Percentiles rank a stretch among this genome's conserved stretches.
These are phyloP conservation scores for Mugil cephalus DNA, from an alignment of 2,113 vertebrate species.

Conservation along the genomic window DNA sequence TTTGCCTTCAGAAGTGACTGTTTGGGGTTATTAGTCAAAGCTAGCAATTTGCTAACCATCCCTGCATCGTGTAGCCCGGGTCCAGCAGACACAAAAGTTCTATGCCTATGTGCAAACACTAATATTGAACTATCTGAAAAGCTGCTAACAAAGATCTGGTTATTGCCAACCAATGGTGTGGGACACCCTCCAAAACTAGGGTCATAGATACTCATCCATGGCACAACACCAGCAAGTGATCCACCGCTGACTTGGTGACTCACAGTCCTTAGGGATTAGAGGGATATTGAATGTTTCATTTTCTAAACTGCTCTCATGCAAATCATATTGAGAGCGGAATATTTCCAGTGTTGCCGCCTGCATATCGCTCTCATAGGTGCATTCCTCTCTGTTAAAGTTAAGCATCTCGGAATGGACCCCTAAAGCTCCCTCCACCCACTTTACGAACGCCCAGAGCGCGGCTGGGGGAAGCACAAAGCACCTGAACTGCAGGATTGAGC, in stretches of 20 bases:
- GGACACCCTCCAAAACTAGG: no score
- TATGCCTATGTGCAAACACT: no score
- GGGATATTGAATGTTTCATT: neutral
- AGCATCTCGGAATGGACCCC: conserved; percentile 28
- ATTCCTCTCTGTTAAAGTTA: conserved; percentile 14
- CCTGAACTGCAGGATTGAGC: conserved; percentile 18
- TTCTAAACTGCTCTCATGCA: neutral
- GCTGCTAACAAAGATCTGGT: no score
- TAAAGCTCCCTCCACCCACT: conserved; percentile 12
- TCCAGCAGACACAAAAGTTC: no score
- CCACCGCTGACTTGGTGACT: no score
- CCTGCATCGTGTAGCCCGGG: no score
- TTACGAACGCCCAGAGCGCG: conserved; percentile 6
- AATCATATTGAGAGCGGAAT: neutral
- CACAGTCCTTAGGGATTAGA: no score
- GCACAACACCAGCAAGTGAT: no score
- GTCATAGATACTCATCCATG: no score
- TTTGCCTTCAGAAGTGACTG: no score
- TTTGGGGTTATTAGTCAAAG: neutral
- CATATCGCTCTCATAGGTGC: neutral
- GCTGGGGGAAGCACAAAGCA: conserved; percentile 18
- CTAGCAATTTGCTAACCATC: neutral
- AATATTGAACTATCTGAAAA: no score
- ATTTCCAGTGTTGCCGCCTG: conserved; percentile 10
- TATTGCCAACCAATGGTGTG: no score